Conservation (phyloP, 2,797 vertebrate species). For the Periophthalmus magnuspinnatus region DNA sequence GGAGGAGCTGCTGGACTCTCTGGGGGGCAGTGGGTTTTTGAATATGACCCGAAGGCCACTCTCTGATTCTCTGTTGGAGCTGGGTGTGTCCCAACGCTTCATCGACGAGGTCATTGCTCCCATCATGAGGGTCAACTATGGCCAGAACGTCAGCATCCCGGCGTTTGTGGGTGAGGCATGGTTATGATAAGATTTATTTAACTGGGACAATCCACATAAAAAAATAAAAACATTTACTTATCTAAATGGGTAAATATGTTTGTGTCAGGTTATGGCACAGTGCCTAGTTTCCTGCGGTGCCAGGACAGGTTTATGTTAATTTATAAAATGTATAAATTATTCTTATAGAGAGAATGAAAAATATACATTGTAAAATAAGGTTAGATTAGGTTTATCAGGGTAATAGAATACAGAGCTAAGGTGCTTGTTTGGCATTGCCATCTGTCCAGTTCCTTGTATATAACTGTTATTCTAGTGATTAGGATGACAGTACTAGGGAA, state of each 20-base stretch:
- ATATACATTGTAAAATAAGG: too few species aligned
- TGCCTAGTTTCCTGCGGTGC: background rate
- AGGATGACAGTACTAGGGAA: too few species aligned
- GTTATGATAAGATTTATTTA: background rate
- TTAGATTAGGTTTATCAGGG: background rate
- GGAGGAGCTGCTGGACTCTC: slow-evolving; percentile 89
- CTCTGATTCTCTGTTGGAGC: slow-evolving; percentile 90
- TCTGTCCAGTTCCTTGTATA: too few species aligned
- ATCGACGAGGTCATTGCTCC: slow-evolving; percentile 93
- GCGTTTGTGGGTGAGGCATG: slow-evolving; percentile 90
- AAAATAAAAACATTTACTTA: background rate
- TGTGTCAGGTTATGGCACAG: background rate
- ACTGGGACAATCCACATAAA: background rate
- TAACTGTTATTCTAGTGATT: too few species aligned
- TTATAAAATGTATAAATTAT: too few species aligned
- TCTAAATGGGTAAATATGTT: background rate
- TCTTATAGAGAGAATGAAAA: too few species aligned
- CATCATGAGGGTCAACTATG: slow-evolving; percentile 91
- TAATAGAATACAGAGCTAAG: too few species aligned
- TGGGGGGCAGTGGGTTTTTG: slow-evolving; percentile 90
- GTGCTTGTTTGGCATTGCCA: too few species aligned
- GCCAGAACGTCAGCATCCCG: slow-evolving; percentile 91
- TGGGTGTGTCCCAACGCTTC: slow-evolving; percentile 94
- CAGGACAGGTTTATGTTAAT: too few species aligned
- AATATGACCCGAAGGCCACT: slow-evolving; percentile 94